phyloP scores from a whole-genome alignment of 2,113 vertebrate species.

The Phylloscopus trochiloides region DNA sequence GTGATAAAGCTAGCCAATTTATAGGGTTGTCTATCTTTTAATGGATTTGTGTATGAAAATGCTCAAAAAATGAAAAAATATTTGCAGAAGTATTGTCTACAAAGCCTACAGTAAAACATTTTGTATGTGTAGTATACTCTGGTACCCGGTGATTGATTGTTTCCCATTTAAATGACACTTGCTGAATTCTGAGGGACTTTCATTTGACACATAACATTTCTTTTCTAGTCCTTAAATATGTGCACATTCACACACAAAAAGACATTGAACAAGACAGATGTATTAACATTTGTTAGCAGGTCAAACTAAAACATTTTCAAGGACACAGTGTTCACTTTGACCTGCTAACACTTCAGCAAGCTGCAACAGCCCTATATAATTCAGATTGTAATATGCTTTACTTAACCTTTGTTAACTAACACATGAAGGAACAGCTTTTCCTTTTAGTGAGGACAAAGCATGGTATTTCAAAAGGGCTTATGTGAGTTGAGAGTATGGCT shows the following conservation, averaged over 20 bases:
- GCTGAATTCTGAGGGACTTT: conserved; percentile 28
- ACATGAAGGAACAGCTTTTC: conserved; percentile 48
- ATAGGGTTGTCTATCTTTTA: neutral
- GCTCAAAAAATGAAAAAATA: neutral
- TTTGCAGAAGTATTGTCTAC: neutral
- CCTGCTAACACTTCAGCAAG: conserved; percentile 44
- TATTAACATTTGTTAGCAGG: conserved; percentile 32
- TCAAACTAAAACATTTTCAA: conserved; percentile 44
- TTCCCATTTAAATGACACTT: conserved; percentile 1
- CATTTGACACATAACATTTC: neutral
- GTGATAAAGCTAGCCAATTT: neutral
- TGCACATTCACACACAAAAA: conserved; percentile 32
- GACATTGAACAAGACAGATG: neutral
- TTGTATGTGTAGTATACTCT: neutral
- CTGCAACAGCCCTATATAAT: conserved; percentile 18
- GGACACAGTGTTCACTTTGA: conserved; percentile 16
- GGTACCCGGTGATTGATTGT: neutral
- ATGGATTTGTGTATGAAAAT: neutral
- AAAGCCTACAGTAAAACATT: neutral
- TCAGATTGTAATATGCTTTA: conserved; percentile 55
- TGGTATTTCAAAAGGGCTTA: conserved; percentile 49
- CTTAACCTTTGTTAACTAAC: conserved; percentile 56
- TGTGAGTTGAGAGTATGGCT: conserved; percentile 3
- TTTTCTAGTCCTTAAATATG: conserved; percentile 31
- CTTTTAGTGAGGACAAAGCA: conserved; percentile 43